Conservation (phyloP, 2,888 invertebrate species). For the Neuroscelio doddi region DNA sequence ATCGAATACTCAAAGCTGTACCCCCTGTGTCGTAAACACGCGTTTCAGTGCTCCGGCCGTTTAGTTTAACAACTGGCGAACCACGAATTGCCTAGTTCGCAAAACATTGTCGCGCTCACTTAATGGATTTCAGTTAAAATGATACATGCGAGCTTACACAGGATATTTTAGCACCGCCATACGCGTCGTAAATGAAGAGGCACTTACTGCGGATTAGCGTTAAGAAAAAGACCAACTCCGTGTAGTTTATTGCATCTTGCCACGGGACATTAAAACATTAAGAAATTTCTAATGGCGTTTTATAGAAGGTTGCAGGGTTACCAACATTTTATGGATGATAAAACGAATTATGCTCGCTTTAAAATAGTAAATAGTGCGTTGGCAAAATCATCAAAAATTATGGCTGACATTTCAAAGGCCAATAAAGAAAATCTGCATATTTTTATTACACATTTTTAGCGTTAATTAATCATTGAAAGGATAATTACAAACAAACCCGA, state of each 20-base stretch:
- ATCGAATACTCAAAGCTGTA: slow-evolving; percentile 27
- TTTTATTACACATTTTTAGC: no score
- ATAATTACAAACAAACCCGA: no score
- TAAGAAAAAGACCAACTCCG: background rate
- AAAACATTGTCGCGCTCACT: no score
- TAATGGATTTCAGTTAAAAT: slow-evolving; percentile 15
- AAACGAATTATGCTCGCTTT: background rate
- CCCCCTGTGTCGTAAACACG: slow-evolving; percentile 63
- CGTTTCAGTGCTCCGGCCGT: slow-evolving; percentile 50
- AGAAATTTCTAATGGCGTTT: background rate
- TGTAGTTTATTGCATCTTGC: background rate
- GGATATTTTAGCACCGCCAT: no score
- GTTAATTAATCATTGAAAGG: background rate
- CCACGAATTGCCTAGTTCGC: slow-evolving; percentile 50
- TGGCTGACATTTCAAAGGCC: background rate
- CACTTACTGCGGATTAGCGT: background rate
- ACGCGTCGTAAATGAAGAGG: slow-evolving; percentile 4
- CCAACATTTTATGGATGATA: background rate
- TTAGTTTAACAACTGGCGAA: slow-evolving; percentile 55
- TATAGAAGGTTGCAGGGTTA: slow-evolving; percentile 1
- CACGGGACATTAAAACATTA: background rate
- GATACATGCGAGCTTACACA: background rate
- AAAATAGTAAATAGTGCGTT: background rate
- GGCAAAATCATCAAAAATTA: no score
- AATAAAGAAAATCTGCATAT: background rate